Base-by-base conservation (phyloP, 2,113 vertebrate species). In the Acanthochromis polyacanthus region DNA sequence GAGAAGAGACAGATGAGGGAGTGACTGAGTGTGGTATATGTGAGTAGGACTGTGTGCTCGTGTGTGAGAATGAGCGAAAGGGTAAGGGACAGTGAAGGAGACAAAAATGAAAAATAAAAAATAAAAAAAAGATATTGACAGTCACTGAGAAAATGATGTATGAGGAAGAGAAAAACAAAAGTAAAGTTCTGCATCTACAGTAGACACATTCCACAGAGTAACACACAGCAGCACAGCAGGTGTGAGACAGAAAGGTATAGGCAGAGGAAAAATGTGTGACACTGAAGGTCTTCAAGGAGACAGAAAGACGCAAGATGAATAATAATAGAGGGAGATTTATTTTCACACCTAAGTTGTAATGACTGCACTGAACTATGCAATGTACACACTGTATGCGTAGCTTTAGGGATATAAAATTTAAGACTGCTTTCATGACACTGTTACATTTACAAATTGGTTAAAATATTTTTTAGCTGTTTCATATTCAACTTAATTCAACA, bases 1-100 rank as follows among this genome's bases (percentile, higher is more conserved):
- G 83, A 83, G 71, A 65, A 73, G 46, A 82, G 83, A 81, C 80
- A 82, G 80, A 74, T 67, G 76, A 73, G 76, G 30, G 16, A 64
- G 32, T 14, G 65, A 80, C 52, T 30, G 51, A 57, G 70, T 0
- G 61, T 30, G 48, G 46, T 9, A 59, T 55, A 17, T 58, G 55
- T 25, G 25, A 12, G 48, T 48, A 16, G 5, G 76, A n/a, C 16
- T 32, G 61, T 10, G 63, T 60, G 51, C 22, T 23, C 45, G 50
- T 28, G 60, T 12, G 68, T 8, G 52, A 50, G n/a, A 25, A 4
- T 15, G 62, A 40, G 67, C 14, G 64, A 64, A 7, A 64, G 43
- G 68, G 46, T 4, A 8, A 75, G 25, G 46, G 28, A 32, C 32
- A 48, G 23, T 22, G 56, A 58, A 20, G 53, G 5, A 25, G 14